phyloP scores from a whole-genome alignment of 2,113 vertebrate species.

The Grammomys dolichurus region DNA sequence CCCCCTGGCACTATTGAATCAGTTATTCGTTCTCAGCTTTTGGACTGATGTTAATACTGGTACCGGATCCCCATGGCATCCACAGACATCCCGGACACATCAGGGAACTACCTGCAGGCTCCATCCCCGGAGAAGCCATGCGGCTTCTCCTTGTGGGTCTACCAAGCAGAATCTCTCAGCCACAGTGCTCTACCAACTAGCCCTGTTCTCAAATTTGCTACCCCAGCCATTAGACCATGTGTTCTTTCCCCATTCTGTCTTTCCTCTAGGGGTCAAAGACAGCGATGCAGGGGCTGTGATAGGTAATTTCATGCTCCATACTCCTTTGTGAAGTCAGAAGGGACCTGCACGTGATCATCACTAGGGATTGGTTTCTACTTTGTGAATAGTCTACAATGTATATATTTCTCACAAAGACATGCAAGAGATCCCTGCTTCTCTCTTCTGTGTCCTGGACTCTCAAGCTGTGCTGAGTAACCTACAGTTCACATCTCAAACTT shows the following conservation, averaged over 20 bases:
- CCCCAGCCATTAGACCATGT: not conserved
- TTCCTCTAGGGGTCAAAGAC: not conserved
- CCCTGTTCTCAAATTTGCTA: not conserved
- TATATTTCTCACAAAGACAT: not conserved
- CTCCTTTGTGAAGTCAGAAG: not conserved
- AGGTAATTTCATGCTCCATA: not conserved
- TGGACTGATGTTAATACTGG: not conserved
- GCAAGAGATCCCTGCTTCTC: not conserved
- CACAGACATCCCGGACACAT: not conserved
- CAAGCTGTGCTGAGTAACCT: too few species aligned
- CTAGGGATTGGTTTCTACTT: not conserved
- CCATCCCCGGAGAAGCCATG: not conserved
- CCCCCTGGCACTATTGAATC: not conserved
- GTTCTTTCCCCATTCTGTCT: not conserved
- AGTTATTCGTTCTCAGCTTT: not conserved
- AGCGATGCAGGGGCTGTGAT: not conserved
- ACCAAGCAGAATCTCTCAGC: not conserved
- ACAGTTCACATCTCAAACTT: not conserved
- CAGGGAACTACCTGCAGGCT: fast-evolving
- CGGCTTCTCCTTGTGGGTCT: not conserved
- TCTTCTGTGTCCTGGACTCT: not conserved
- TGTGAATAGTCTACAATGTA: not conserved
- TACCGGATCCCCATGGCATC: not conserved
- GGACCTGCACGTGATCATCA: not conserved
- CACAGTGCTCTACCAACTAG: not conserved